A percentile compares a stretch with the other conserved stretches of the same genome.
Conservation (phyloP, 2,888 invertebrate genomes). For the Dryomyza anilis region DNA sequence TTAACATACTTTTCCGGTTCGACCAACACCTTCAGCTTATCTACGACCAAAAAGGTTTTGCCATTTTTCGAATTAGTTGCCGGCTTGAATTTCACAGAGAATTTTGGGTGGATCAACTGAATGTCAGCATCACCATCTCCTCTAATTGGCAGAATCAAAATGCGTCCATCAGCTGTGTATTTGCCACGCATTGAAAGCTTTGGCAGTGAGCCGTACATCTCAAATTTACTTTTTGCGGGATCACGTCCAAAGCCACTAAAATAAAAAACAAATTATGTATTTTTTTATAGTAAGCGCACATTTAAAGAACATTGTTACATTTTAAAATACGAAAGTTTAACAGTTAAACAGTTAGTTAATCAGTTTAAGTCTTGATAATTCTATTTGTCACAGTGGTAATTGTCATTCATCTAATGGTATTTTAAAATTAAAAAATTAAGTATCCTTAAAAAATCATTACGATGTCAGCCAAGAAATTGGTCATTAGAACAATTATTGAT, state of each 20-base stretch:
- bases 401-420: no score
- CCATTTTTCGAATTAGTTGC: constrained; percentile 45
- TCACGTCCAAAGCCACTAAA: constrained; percentile 53
- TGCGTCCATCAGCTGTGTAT: constrained; percentile 61
- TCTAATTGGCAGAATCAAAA: constrained; percentile 61
- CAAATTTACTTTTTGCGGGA: constrained; percentile 56
- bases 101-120: constrained; percentile 49
- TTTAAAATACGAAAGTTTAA: no score
- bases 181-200: constrained; percentile 51
- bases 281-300: no score
- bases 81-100: constrained; percentile 57
- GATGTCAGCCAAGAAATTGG: no score
- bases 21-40: constrained; percentile 53
- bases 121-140: constrained; percentile 59
- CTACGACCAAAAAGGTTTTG: constrained; percentile 49
- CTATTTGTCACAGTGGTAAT: no score
- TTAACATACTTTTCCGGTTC: constrained; percentile 52
- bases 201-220: constrained; percentile 54
- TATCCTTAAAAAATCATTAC: no score
- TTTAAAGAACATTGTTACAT: no score
- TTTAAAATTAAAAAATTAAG: no score
- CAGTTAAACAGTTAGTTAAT: no score
- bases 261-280: no score
- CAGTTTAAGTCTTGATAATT: no score
- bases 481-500: no score